phyloP scores from a whole-genome alignment of 2,113 vertebrate genomes.

The Upupa epops region DNA sequence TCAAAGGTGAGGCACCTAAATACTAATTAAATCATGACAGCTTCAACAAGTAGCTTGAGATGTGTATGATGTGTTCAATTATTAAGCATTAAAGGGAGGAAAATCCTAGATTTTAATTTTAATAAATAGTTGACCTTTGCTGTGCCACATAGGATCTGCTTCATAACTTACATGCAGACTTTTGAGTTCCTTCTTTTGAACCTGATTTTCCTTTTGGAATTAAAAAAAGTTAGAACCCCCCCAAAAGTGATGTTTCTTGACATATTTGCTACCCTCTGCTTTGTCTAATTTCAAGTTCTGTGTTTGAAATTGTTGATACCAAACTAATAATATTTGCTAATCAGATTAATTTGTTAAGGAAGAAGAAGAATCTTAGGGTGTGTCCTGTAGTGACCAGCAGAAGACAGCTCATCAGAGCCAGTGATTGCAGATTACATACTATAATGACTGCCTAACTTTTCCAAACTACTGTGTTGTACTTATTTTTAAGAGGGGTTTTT shows the following conservation, averaged over 20 bases:
- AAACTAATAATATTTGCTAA: not conserved
- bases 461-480: not conserved
- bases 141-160: not conserved
- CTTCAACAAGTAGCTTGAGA: not conserved
- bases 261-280: not conserved
- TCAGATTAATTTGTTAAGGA: not conserved
- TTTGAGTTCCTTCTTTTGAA: not conserved
- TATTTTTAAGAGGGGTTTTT: not conserved
- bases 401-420: not conserved
- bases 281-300: not conserved
- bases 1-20: not conserved
- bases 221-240: not conserved
- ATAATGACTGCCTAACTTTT: not conserved
- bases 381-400: not conserved
- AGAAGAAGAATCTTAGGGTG: not conserved
- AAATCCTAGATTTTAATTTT: not conserved
- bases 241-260: not conserved
- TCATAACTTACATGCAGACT: not conserved
- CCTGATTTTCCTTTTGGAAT: not conserved
- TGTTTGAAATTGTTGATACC: not conserved
- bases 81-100: no score
- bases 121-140: no score
- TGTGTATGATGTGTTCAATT: not conserved
- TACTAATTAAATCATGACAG: not conserved
- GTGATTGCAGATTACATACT: not conserved